phyloP scores from a whole-genome alignment of 1,140 invertebrate genomes.

The Charaxes varanes region DNA sequence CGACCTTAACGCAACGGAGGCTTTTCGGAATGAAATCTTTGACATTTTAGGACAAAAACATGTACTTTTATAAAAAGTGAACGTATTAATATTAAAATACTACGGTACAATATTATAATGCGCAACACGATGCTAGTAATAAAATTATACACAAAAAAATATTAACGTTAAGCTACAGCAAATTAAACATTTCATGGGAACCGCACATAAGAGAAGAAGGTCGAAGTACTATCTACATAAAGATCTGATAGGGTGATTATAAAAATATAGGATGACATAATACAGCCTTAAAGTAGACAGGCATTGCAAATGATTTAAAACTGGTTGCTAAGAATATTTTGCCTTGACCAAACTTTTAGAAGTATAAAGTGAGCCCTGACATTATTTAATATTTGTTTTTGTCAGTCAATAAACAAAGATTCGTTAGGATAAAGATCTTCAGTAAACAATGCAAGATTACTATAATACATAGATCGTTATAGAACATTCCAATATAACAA shows the following conservation, averaged over 20 bases:
- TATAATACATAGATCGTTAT: neutral
- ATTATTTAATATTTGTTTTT: slow-evolving; percentile 34
- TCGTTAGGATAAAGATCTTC: neutral
- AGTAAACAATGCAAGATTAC: neutral
- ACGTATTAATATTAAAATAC: neutral
- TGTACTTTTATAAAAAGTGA: too few relatives aligned
- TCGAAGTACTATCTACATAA: too few relatives aligned
- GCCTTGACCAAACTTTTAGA: slow-evolving; percentile 54
- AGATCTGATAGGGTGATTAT: slow-evolving; percentile 8
- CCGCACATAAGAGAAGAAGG: slow-evolving; percentile 24
- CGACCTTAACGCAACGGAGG: slow-evolving; percentile 32
- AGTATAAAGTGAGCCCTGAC: slow-evolving; percentile 47
- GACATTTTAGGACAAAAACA: neutral
- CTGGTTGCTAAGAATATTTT: slow-evolving; percentile 41
- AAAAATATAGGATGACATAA: slow-evolving; percentile 31
- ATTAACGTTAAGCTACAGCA: neutral
- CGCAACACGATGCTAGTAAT: too few relatives aligned
- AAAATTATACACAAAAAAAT: too few relatives aligned
- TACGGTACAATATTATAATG: neutral
- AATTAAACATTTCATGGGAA: slow-evolving; percentile 27
- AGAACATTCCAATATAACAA: neutral
- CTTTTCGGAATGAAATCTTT: neutral
- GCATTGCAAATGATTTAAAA: slow-evolving; percentile 26
- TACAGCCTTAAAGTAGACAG: slow-evolving; percentile 17
- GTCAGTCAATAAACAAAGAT: slow-evolving; percentile 4